Base-by-base conservation (phyloP, 2,797 vertebrate genomes). In the Pelochelys cantorii region DNA sequence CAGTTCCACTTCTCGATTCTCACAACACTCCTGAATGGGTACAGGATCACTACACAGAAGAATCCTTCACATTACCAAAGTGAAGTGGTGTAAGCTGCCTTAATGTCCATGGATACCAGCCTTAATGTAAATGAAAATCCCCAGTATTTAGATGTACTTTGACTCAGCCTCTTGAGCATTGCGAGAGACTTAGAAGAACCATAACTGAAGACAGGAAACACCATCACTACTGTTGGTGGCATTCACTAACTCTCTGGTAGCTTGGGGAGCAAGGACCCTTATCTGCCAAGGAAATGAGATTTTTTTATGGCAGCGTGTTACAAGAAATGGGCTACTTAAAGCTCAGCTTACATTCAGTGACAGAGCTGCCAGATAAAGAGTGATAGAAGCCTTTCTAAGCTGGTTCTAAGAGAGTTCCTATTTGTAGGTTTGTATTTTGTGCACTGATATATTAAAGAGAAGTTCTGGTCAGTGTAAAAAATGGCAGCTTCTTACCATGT, bases 311-410 rank as follows among this genome's bases (percentile, higher is more conserved):
- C 27, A 85, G 5, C 79, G 89, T 89, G 3, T 56, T 90, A 62
- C 34, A 22, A 59, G 31, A 1, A 12, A 13, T 6, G 42, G 5
- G 29, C 48, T 18, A 12, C 20, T 22, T 37, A 11, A 23, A 6
- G 29, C 71, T 90, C 18, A 59, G 94, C 55, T 89, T 91, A 65
- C 91, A 89, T 92, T 92, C 55, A 81, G 71, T 78, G 48, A 52
- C 81, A 79, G 23, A 93, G 77, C 65, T 88, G 94, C 13, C 3
- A 54, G 15, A 77, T 90, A 57, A 77, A 90, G 79, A 56, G 11
- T 55, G 29, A 23, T 53, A 83, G 59, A 89, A 92, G 59, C 68
- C 71, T 57, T 65, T 59, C 71, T 65, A 6, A 29, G 1, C 83
- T 90, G 60, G 15, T 55, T 81, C 83, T 84, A 5, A 3, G 42